These are phyloP conservation scores for Chrysopa pallens DNA, from an alignment of 1,140 invertebrate genomes.

Conservation along the genomic window DNA sequence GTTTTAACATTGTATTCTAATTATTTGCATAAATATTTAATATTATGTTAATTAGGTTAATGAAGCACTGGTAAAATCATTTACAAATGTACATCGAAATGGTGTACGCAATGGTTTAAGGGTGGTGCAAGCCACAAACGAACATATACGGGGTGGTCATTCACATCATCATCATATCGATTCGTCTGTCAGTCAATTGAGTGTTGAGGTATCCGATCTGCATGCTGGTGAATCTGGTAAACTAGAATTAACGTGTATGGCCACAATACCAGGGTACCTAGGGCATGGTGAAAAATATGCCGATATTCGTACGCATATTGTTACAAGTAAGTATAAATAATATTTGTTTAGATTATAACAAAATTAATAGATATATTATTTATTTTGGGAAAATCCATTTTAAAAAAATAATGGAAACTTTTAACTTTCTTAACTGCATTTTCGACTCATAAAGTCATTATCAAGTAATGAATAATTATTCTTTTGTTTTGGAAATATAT, in stretches of 20 bases:
- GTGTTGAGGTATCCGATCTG: constrained; percentile 41
- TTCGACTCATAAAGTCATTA: too few species aligned
- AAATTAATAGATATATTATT: too few species aligned
- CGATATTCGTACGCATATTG: constrained; percentile 43
- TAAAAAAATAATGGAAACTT: neutral
- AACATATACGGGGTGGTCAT: constrained; percentile 12
- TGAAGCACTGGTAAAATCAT: constrained; percentile 17
- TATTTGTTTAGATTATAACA: neutral
- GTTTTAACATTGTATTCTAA: too few species aligned
- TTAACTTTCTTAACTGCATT: neutral
- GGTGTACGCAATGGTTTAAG: too few species aligned
- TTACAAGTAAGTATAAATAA: constrained; percentile 32
- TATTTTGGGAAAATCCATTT: neutral
- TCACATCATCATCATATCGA: constrained; percentile 18
- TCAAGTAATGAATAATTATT: too few species aligned
- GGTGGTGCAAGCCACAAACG: too few species aligned
- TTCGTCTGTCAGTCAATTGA: constrained; percentile 25
- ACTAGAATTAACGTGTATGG: constrained; percentile 46
- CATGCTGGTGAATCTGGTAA: constrained; percentile 42
- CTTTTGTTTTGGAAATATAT: neutral
- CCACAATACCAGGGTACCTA: constrained; percentile 50
- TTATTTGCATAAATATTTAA: too few species aligned
- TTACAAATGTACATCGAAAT: constrained; percentile 11
- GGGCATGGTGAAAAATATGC: constrained; percentile 41
- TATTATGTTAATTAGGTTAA: constrained; percentile 10